These are phyloP conservation scores for Drosophila infuscata DNA, from an alignment of 2,888 invertebrate genomes.

Conservation along the genomic window DNA sequence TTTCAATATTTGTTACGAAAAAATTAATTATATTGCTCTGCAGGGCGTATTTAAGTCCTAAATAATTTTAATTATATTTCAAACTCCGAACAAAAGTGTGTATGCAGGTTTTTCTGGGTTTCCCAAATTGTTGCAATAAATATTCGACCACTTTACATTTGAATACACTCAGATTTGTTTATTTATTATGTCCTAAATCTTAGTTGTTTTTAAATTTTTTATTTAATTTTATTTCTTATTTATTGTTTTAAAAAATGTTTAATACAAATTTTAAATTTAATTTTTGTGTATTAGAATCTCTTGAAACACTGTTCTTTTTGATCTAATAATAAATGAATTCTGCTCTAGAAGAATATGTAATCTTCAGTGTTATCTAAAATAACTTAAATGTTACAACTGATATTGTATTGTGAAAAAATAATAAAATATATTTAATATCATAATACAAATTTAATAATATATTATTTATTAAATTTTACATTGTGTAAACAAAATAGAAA, in stretches of 20 bases:
- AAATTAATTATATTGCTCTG: background rate
- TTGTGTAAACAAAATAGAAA: background rate
- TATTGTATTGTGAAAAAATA: background rate
- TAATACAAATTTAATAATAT: background rate
- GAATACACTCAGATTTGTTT: background rate
- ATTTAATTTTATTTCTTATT: background rate
- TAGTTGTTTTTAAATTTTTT: background rate
- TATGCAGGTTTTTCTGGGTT: background rate
- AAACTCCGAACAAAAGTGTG: background rate
- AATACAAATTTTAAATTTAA: background rate
- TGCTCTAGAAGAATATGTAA: rapidly evolving
- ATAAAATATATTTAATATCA: background rate
- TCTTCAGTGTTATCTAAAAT: no score
- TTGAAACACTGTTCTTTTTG: background rate
- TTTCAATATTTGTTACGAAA: background rate
- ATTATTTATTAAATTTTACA: no score
- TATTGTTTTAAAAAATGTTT: background rate
- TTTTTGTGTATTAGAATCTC: background rate
- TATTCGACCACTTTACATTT: background rate
- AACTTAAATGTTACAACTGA: background rate
- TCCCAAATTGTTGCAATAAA: background rate
- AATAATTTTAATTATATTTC: background rate
- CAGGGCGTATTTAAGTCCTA: background rate
- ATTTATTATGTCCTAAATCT: rapidly evolving
- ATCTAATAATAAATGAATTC: no score